A percentile compares a stretch with the other conserved stretches of the same genome.
phyloP scores from a whole-genome alignment of 37 sponge, comb jelly and placozoan genomes.

The Bolinopsis microptera region DNA sequence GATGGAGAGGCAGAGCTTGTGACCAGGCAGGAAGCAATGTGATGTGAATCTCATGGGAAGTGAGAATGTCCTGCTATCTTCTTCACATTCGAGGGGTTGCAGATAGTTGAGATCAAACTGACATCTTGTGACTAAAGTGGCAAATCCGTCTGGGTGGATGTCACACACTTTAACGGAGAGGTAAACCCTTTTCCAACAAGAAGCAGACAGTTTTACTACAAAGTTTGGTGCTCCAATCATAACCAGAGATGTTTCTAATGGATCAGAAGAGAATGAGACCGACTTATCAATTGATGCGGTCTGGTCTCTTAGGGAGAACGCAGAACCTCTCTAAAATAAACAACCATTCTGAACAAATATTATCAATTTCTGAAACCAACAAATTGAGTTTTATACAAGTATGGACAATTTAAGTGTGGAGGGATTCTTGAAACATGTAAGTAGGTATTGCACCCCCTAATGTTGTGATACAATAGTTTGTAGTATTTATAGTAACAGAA shows the following conservation, averaged over 20 bases:
- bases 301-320: too few species aligned
- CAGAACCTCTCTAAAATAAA: too few species aligned
- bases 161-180: conserved; percentile 6
- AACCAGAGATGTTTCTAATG: not conserved
- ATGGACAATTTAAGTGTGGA: too few species aligned
- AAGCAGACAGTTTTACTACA: not conserved
- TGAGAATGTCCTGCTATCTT: not conserved
- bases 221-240: not conserved
- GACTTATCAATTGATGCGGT: not conserved
- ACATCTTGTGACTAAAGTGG: conserved; percentile 12
- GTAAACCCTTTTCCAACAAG: not conserved
- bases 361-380: too few species aligned
- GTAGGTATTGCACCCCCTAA: too few species aligned
- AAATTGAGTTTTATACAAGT: too few species aligned
- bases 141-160: not conserved
- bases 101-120: conserved; percentile 54
- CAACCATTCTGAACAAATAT: too few species aligned
- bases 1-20: not conserved
- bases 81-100: not conserved
- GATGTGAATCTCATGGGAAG: not conserved
- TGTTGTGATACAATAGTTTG: too few species aligned
- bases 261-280: conserved; percentile 3
- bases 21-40: conserved; percentile 1
- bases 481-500: too few species aligned
- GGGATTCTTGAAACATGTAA: too few species aligned